phyloP scores from a whole-genome alignment of 2,113 vertebrate species.

The Casuarius casuarius region DNA sequence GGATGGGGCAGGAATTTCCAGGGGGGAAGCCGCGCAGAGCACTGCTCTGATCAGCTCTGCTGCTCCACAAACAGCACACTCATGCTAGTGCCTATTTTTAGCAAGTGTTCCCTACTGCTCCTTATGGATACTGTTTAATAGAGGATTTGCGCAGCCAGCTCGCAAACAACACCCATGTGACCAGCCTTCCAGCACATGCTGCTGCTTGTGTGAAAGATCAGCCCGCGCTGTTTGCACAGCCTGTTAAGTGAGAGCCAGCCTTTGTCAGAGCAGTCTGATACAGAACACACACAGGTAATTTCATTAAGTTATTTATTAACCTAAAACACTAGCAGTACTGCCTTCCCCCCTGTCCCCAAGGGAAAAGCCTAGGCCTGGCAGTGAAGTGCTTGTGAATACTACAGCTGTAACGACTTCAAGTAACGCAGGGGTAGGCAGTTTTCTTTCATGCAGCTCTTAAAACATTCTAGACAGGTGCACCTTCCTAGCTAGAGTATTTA shows the following conservation, averaged over 20 bases:
- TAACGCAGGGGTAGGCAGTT: rapidly evolving
- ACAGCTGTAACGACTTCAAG: not conserved
- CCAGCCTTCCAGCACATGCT: not conserved
- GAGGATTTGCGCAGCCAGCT: not conserved
- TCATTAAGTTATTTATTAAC: conserved; percentile 48
- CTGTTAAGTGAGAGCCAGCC: rapidly evolving
- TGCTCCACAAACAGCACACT: not conserved
- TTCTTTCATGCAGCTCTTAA: not conserved
- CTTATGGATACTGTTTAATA: not conserved
- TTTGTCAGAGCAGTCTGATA: not conserved
- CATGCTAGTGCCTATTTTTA: conserved; percentile 38
- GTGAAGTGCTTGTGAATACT: rapidly evolving
- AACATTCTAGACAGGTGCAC: no score
- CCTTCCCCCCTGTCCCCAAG: not conserved
- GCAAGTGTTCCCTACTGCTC: not conserved
- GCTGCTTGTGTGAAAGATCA: rapidly evolving
- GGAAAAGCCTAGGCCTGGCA: not conserved
- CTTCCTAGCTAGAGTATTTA: rapidly evolving
- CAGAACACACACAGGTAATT: not conserved
- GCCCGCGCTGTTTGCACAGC: rapidly evolving
- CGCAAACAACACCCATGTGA: rapidly evolving
- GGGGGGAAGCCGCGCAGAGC: rapidly evolving
- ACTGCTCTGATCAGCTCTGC: not conserved
- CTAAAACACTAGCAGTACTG: not conserved
- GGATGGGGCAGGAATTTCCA: not conserved